phyloP scores from a whole-genome alignment of 1,140 invertebrate species.

The Laupala kohalensis region DNA sequence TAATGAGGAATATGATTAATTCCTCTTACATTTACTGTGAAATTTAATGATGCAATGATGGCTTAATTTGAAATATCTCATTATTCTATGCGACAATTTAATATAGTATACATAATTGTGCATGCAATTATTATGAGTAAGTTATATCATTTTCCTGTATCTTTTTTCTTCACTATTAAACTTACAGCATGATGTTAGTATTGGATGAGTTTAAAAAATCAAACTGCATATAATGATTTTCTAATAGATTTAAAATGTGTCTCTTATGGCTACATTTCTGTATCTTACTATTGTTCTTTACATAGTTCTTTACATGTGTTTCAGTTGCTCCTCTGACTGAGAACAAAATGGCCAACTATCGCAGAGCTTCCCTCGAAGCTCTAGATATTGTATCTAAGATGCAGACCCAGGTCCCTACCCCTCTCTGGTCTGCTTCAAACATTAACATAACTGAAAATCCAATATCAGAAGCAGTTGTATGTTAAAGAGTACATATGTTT shows the following conservation, averaged over 20 bases:
- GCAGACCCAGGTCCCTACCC: conserved; percentile 29
- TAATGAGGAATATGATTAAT: too few relatives aligned
- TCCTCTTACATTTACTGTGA: too few relatives aligned
- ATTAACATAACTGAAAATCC: conserved; percentile 68
- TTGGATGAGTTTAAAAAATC: too few relatives aligned
- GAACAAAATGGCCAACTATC: conserved; percentile 49
- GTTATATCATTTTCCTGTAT: too few relatives aligned
- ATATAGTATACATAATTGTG: background rate
- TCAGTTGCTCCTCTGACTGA: conserved; percentile 55
- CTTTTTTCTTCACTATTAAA: too few relatives aligned
- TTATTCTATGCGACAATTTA: background rate
- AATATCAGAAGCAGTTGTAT: conserved; percentile 57
- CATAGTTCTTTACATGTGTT: conserved; percentile 27
- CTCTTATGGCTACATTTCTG: too few relatives aligned
- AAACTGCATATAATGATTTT: too few relatives aligned
- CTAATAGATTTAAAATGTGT: too few relatives aligned
- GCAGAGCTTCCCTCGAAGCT: conserved; percentile 41
- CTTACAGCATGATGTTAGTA: too few relatives aligned
- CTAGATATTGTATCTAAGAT: conserved; percentile 28
- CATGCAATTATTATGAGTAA: background rate
- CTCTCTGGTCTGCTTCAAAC: conserved; percentile 35
- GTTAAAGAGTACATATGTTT: conserved; percentile 32
- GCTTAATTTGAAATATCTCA: too few relatives aligned
- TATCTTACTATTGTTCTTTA: too few relatives aligned
- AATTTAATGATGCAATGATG: too few relatives aligned